These are phyloP conservation scores for Heliconius aoede DNA, from an alignment of 2,888 invertebrate species.

Conservation along the genomic window DNA sequence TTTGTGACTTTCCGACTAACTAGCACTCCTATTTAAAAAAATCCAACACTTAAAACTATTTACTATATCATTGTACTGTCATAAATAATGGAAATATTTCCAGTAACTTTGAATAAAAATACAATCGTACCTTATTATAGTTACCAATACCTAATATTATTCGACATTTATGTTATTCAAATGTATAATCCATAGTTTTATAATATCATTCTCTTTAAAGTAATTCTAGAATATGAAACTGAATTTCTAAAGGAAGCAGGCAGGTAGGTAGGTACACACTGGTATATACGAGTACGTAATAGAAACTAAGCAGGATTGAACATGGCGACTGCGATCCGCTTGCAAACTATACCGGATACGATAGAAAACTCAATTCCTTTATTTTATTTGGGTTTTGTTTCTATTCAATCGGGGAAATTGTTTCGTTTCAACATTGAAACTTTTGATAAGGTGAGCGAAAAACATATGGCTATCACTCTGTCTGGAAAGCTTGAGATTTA, in stretches of 20 bases:
- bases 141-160: neutral
- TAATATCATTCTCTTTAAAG: neutral
- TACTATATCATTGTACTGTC: neutral
- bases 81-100: neutral
- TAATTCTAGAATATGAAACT: neutral
- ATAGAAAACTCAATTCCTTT: conserved; percentile 78
- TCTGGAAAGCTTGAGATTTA: conserved; percentile 7
- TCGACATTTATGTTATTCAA: neutral
- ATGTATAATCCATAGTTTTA: neutral
- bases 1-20: too few species aligned
- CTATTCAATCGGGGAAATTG: conserved; percentile 72
- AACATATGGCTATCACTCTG: conserved; percentile 28
- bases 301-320: conserved; percentile 61
- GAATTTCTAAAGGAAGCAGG: conserved; percentile 26
- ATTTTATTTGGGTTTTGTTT: conserved; percentile 76
- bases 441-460: conserved; percentile 49
- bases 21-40: neutral
- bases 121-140: too few species aligned
- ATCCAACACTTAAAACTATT: too few species aligned
- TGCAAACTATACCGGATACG: conserved; percentile 77
- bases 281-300: conserved; percentile 64
- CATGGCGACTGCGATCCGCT: conserved; percentile 77
- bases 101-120: neutral
- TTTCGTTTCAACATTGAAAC: conserved; percentile 64
- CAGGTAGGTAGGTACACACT: conserved; percentile 1